Base-by-base conservation (phyloP, 2,888 invertebrate genomes). In the Drosophila birchii region DNA sequence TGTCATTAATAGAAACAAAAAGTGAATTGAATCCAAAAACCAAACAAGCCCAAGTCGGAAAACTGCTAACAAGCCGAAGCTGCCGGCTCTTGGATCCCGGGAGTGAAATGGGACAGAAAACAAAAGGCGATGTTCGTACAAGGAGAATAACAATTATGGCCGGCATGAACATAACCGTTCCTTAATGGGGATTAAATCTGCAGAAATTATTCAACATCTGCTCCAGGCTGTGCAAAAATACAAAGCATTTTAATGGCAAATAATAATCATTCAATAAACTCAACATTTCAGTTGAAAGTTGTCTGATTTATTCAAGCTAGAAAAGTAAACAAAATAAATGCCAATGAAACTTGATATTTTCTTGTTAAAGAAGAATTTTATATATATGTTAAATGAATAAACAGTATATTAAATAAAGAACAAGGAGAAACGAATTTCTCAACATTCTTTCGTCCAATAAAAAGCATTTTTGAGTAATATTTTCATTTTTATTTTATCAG, bases 81-180 rank as follows among this genome's bases (percentile, higher is more conserved):
- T 66, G 41, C 66, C 64, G 45, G 43, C 45, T 16, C 26, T 23
- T 5, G 16, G 26, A 39, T 63, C 63, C 66, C 51, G 32, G 41
- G 64, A 54, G 64, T 47, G 39, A 29, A 66, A 36, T 34, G 63
- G 45, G 53, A 63, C 43, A 41, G 64, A 64, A 63, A 58, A 72
- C 73, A 72, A 58, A 72, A 72, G 72, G 57, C 75, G 82, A 82
- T 85, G 82, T 85, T 85, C 76, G 82, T 85, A 87, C 79, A 87
- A 80, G 85, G 75, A 82, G 82, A 87, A 80, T 80, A 82, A 87
- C 87, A 84, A 87, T 84, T 87, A 85, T 84, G 75, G 85, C 78
- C 69, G 54, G 62, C 67, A 39, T 18, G 45, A 67, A 63, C 53
- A 72, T 56, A 72, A 63, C 56, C 51, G 63, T 57, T 72, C 56